Percentiles rank a stretch among this genome's conserved stretches.
Conservation (phyloP, 2,797 vertebrate species). For the Epinephelus awoara region DNA sequence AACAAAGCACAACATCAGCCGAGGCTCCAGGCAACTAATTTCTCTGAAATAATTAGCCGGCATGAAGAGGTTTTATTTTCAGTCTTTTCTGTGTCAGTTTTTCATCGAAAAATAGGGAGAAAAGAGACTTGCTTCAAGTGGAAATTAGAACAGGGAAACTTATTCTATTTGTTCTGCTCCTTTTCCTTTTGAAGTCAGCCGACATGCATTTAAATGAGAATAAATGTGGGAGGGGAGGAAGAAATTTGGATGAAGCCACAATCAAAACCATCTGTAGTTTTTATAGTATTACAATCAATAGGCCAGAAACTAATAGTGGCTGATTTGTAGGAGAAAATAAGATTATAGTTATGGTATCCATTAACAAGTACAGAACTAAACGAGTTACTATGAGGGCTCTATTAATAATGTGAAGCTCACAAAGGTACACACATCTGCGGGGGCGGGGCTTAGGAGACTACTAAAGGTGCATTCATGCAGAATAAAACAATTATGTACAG, state of each 20-base stretch:
- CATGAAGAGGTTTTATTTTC: conserved; percentile 27
- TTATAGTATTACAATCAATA: neutral
- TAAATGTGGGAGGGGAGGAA: neutral
- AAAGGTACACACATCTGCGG: neutral
- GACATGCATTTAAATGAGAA: conserved; percentile 3
- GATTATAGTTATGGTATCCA: neutral
- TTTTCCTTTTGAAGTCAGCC: conserved; percentile 7
- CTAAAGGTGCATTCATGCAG: too few relatives aligned
- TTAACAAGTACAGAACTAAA: neutral
- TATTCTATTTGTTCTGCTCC: conserved; percentile 17
- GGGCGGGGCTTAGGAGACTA: too few relatives aligned
- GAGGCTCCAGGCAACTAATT: conserved; percentile 43
- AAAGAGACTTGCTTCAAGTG: conserved; percentile 27
- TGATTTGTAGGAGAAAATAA: neutral
- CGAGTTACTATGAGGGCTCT: neutral
- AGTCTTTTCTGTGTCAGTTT: neutral
- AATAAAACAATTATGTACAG: neutral
- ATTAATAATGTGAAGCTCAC: neutral
- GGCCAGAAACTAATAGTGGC: neutral
- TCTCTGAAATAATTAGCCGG: conserved; percentile 56
- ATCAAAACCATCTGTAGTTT: neutral
- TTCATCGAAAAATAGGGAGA: neutral
- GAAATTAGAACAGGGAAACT: conserved; percentile 7
- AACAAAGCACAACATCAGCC: conserved; percentile 54
- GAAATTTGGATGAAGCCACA: neutral